Conservation (phyloP, 2,113 vertebrate species). For the Nipponia nippon region DNA sequence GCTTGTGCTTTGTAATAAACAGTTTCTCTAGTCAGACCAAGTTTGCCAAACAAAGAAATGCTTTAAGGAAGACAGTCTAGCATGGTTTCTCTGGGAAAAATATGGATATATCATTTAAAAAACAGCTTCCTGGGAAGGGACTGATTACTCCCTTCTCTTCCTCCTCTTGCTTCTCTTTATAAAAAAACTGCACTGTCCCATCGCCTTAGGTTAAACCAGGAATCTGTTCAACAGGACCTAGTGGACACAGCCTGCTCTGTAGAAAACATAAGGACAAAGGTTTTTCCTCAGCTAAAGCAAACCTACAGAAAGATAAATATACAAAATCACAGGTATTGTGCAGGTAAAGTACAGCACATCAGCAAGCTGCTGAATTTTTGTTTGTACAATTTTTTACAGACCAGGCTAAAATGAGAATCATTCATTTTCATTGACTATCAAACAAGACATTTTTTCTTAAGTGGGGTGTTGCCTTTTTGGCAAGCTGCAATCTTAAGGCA, state of each 20-base stretch:
- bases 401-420: not conserved
- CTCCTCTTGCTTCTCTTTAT: not conserved
- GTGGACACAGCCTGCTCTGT: not conserved
- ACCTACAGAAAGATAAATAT: not conserved
- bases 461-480: not conserved
- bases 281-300: not conserved
- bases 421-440: not conserved
- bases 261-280: not conserved
- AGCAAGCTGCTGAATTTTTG: not conserved
- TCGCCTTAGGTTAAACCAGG: not conserved
- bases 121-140: not conserved
- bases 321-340: not conserved
- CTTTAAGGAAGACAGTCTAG: not conserved
- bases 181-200: not conserved
- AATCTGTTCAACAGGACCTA: not conserved
- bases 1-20: not conserved
- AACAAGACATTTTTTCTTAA: not conserved
- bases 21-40: not conserved
- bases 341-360: not conserved
- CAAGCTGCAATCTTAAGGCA: not conserved
- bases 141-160: not conserved
- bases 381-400: not conserved
- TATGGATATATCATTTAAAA: not conserved
- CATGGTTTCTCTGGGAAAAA: not conserved
- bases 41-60: not conserved